phyloP scores from a whole-genome alignment of 1,140 invertebrate genomes.

The Varroa destructor region DNA sequence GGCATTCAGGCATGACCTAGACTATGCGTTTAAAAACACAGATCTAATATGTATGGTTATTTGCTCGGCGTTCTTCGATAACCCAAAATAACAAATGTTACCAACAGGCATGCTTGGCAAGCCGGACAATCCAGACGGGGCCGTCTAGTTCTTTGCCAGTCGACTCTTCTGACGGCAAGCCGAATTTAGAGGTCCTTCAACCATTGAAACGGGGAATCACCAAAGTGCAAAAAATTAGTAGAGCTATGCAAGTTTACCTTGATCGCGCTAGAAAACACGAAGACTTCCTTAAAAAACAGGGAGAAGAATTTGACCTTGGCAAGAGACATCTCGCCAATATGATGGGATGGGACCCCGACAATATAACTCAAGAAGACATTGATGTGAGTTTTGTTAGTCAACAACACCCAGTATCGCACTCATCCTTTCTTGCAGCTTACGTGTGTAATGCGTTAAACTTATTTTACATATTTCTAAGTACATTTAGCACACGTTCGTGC shows the following conservation, averaged over 20 bases:
- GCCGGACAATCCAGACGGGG: no score
- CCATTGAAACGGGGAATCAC: not conserved
- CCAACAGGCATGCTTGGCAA: no score
- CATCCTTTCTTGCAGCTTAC: not conserved
- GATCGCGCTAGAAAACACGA: conserved; percentile 64
- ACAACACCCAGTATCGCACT: no score
- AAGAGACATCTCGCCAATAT: conserved; percentile 92
- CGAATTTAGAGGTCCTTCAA: not conserved
- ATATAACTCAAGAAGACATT: conserved; percentile 71
- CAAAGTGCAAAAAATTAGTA: conserved; percentile 47
- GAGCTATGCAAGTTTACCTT: conserved; percentile 74
- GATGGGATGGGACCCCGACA: conserved; percentile 81
- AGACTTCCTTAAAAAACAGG: conserved; percentile 67
- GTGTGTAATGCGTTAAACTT: no score
- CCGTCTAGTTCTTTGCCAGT: no score
- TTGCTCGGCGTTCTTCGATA: no score
- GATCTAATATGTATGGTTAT: no score
- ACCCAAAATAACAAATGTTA: no score
- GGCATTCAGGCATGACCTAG: no score
- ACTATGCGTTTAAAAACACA: no score
- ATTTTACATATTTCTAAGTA: no score
- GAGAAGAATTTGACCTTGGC: conserved; percentile 71
- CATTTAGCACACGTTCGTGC: not conserved
- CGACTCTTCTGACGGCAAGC: no score
- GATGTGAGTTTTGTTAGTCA: conserved; percentile 50